Evolutionary conservation across 1,140 invertebrate species (phyloP), one percentile per base, ranked within the genome.

Genomic region (Trachymyrmex cornetzi): DNA sequence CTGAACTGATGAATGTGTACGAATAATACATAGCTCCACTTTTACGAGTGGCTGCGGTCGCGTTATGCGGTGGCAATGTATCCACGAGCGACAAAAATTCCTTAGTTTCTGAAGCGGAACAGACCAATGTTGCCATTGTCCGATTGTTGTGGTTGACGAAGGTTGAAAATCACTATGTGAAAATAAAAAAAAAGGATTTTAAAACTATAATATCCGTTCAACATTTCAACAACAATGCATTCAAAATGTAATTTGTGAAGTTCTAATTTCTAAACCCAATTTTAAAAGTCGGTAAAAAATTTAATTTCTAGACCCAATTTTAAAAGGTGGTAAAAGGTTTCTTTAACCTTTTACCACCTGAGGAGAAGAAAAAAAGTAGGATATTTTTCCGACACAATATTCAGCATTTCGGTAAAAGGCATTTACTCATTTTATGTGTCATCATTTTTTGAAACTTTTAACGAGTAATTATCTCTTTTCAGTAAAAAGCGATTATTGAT

Each of bases 21-120:
- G 67, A 27, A 80, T 63, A 24, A 3, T 57, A 74, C 67, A 85
- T 79, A 89, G 63, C 50, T 11, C 9, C 9, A 53, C 77, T 84
- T 89, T 82, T 59, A 87, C 57, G 38, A 84, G 27, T 34, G 38
- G n/a, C 9, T 84, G 71, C 27, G 85, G 77, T 77, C 72, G 30
- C 24, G 14, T 79, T 77, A 72, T 64, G 38, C 22, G 77, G 6
- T 34, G n/a, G 12, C 30, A n/a, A 74, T 22, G 30, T 34, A 74
- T 74, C 50, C 30, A 55, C 19, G n/a, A 74, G 27, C 27, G 30
- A 57, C 34, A 74, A 74, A 57, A 34, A n/a, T 66, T 66, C 19
- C 63, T 66, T 34, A 66, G 9, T 55, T 72, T 55, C 50, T 74
- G 19, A 74, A 74, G n/a, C 27, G 27, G 5, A 34, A 74, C 30